Conservation (phyloP, 92 coral and sea anemone genomes). For the Epizoanthus stellaris region DNA sequence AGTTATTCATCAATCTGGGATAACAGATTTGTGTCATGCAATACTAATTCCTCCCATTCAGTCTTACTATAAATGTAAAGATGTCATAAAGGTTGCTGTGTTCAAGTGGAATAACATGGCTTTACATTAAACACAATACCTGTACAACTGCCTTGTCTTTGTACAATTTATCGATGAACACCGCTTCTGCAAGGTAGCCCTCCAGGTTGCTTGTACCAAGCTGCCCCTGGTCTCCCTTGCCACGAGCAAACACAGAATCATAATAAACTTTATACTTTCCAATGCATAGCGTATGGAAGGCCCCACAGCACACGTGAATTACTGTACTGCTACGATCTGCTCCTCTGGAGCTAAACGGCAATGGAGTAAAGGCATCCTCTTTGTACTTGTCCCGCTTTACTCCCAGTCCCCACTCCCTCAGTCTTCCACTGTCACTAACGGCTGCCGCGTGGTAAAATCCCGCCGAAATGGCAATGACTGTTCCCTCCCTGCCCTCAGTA, state of each 20-base stretch:
- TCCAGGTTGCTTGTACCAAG: constrained; percentile 59
- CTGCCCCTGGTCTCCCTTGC: constrained; percentile 63
- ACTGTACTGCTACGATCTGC: constrained; percentile 47
- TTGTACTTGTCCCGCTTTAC: constrained; percentile 27
- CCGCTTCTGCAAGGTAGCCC: not conserved
- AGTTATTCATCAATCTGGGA: no score
- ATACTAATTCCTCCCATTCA: no score
- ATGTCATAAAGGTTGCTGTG: no score
- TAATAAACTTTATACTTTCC: constrained; percentile 32
- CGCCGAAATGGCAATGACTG: constrained; percentile 47
- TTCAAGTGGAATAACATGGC: no score
- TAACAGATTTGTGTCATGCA: no score
- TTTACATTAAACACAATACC: not conserved
- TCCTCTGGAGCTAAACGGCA: constrained; percentile 47
- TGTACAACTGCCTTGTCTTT: not conserved
- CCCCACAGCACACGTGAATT: constrained; percentile 69
- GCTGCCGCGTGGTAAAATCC: constrained; percentile 70
- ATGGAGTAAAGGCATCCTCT: constrained; percentile 7
- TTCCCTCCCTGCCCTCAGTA: not conserved
- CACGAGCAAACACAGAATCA: constrained; percentile 66
- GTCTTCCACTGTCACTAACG: constrained; percentile 48
- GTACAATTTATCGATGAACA: constrained; percentile 1
- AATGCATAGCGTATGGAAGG: constrained; percentile 61
- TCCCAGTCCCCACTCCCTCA: constrained; percentile 69
- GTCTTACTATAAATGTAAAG: no score